These are phyloP conservation scores for Nixonia krombeini DNA, from an alignment of 1,140 invertebrate species.

Conservation along the genomic window DNA sequence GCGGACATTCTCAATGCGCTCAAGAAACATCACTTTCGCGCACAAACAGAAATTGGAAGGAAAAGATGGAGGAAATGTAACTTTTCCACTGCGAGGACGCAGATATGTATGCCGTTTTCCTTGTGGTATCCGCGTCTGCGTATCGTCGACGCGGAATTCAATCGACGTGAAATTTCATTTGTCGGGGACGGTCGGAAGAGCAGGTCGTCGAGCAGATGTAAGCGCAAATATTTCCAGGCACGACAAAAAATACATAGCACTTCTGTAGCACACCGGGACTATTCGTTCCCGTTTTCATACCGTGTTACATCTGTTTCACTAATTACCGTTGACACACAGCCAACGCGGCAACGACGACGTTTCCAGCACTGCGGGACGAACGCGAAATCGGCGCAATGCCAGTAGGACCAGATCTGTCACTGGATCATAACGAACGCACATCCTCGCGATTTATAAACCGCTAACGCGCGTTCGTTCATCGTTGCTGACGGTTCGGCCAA, in stretches of 20 bases:
- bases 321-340: conserved; percentile 27
- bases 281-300: too few species aligned
- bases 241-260: too few species aligned
- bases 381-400: conserved; percentile 10
- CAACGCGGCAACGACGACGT: background rate
- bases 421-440: conserved; percentile 56
- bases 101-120: conserved; percentile 6
- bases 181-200: background rate
- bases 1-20: too few species aligned
- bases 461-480: conserved; percentile 56
- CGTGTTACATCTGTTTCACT: conserved; percentile 31
- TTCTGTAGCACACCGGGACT: too few species aligned
- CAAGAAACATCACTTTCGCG: conserved; percentile 19
- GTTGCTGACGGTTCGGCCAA: conserved; percentile 39
- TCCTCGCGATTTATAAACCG: conserved; percentile 68
- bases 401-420: conserved; percentile 58
- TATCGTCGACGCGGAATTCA: conserved; percentile 16
- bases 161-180: conserved; percentile 10
- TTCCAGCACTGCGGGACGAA: conserved; percentile 18
- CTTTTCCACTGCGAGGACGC: background rate
- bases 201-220: too few species aligned
- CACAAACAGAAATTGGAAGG: conserved; percentile 5
- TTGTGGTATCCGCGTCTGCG: conserved; percentile 3
- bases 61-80: background rate
- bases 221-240: too few species aligned